Conservation (phyloP, 2,888 invertebrate genomes). For the Cremastinae sp. region DNA sequence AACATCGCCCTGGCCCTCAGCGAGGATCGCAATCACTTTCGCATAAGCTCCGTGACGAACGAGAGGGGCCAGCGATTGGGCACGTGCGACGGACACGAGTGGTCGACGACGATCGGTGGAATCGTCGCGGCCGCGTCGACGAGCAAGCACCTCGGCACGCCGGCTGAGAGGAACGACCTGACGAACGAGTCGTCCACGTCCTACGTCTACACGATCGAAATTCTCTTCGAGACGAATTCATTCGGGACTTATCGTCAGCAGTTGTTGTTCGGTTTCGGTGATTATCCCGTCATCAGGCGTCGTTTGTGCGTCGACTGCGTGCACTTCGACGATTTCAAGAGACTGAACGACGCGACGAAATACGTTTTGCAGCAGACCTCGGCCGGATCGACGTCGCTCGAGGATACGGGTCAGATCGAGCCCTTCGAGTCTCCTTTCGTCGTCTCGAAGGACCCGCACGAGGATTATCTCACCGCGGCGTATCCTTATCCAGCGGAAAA, state of each 20-base stretch:
- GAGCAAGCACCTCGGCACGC: constrained; percentile 16
- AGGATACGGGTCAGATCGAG: constrained; percentile 81
- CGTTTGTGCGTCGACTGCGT: constrained; percentile 89
- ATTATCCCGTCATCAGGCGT: constrained; percentile 84
- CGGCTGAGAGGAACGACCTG: constrained; percentile 58
- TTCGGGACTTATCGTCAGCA: constrained; percentile 91
- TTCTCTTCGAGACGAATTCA: constrained; percentile 52
- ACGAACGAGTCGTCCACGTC: constrained; percentile 52
- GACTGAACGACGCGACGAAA: constrained; percentile 84
- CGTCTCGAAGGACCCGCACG: constrained; percentile 80
- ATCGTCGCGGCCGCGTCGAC: constrained; percentile 26
- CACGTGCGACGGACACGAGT: constrained; percentile 66
- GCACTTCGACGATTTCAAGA: constrained; percentile 85
- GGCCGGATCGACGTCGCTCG: constrained; percentile 83
- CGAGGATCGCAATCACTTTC: constrained; percentile 69
- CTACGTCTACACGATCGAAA: constrained; percentile 55
- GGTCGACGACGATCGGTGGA: constrained; percentile 59
- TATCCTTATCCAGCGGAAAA: constrained; percentile 86
- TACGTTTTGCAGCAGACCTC: constrained; percentile 84
- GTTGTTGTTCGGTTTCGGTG: constrained; percentile 88
- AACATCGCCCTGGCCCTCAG: constrained; percentile 69
- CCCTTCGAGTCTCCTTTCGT: constrained; percentile 82
- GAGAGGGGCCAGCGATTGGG: constrained; percentile 62
- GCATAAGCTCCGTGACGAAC: constrained; percentile 65
- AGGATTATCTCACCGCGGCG: constrained; percentile 81